Conservation (phyloP, 2,888 invertebrate species). For the Lamellibrachia satsuma region DNA sequence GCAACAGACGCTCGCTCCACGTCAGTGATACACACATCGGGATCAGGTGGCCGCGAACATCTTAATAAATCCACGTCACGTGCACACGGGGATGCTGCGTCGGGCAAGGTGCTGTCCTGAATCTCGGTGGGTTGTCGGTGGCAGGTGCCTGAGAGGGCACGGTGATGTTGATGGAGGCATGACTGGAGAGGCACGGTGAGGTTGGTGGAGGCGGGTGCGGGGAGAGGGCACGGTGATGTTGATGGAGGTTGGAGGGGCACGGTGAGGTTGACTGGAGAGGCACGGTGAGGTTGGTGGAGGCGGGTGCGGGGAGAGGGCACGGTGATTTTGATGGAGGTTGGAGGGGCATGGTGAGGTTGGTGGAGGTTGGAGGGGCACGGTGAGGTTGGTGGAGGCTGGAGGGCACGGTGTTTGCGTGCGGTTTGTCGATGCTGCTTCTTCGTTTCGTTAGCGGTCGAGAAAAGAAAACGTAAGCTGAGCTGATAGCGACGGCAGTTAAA, state of each 20-base stretch:
- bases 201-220: not conserved
- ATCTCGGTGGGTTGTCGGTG: not conserved
- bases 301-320: not conserved
- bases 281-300: not conserved
- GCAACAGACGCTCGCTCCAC: not conserved
- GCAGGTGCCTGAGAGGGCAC: not conserved
- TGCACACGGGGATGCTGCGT: not conserved
- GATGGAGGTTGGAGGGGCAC: not conserved
- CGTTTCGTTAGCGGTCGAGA: too few species aligned
- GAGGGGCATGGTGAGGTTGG: not conserved
- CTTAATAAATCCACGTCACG: slow-evolving; percentile 17
- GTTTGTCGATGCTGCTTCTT: too few species aligned
- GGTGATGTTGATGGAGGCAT: not conserved
- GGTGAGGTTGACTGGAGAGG: not conserved
- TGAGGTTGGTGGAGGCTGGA: not conserved
- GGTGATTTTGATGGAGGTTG: not conserved
- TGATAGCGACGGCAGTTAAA: too few species aligned
- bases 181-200: too few species aligned
- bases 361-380: too few species aligned
- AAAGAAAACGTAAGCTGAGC: too few species aligned
- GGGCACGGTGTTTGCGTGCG: too few species aligned
- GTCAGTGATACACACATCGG: not conserved
- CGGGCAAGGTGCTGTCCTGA: not conserved
- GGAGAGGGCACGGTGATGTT: too few species aligned
- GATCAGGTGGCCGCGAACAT: not conserved